Evolutionary conservation across 2,113 vertebrate genomes (phyloP), one percentile per base, ranked within the genome.

Genomic region (Lycaon pictus): DNA sequence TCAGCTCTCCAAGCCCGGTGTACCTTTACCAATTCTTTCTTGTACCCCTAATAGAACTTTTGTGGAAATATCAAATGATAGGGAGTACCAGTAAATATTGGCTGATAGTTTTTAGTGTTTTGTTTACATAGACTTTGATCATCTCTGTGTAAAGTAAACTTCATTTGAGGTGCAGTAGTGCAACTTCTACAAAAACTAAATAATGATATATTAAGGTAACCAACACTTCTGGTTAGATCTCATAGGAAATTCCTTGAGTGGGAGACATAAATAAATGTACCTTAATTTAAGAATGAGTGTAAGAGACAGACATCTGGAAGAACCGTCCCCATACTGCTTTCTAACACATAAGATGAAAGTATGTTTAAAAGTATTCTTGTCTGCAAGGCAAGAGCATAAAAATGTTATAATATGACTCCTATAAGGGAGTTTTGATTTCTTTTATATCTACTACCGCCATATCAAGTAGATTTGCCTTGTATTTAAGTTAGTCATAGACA

Each of bases 91-190:
- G 23, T 88, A 97, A 95, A 80, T 65, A 92, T 20, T 76, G 11
- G 1, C 16, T 79, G 88, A 85, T 62, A 85, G 20, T 13, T 83
- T 95, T 87, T 11, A 93, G 2, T 3, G 43, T 92, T 93, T 79
- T 74, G 5, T 58, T 9, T 12, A 63, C 17, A 80, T 27, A 88
- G 16, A 93, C 37, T 97, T 86, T 91, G 27, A 88, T 60, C 11
- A 92, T 65, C 23, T 86, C 81, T 97, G 17, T 92, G 4, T 48
- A 88, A 90, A 25, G 17, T 87, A 88, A 93, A 58, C 48, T 90
- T 81, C 48, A 94, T 74, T 81, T 88, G 5, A 93, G 93, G 91
- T 58, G 20, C 6, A 94, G 27, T 80, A 83, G 12, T 51, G 5
- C 35, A 56, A 19, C 6, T 90, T 90, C 43, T 92, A 53, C 13